Conservation (phyloP, 2,113 vertebrate genomes). For the Corythoichthys intestinalis region DNA sequence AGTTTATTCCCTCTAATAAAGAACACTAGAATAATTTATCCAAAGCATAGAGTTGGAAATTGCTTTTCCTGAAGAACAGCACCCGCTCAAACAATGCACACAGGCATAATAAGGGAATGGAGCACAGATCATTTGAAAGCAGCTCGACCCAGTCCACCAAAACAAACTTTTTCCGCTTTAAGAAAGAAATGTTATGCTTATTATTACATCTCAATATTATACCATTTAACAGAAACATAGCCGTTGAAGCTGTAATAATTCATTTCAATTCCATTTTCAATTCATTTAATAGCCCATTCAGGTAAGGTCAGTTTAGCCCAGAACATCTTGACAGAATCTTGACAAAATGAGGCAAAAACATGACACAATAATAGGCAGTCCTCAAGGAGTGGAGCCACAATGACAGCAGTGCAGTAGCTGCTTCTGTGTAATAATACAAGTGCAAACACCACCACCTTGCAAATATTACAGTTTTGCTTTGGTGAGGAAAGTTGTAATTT, state of each 20-base stretch:
- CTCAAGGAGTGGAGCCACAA: conserved; percentile 33
- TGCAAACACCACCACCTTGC: conserved; percentile 20
- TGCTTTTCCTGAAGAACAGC: too few species aligned
- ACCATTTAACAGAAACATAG: conserved; percentile 4
- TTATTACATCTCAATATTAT: conserved; percentile 15
- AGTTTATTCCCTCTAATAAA: too few species aligned
- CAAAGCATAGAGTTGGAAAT: too few species aligned
- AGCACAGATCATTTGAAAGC: not conserved
- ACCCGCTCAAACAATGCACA: not conserved
- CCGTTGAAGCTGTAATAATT: conserved; percentile 15
- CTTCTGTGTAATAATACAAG: conserved; percentile 46
- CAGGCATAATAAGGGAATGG: not conserved
- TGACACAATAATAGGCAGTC: conserved; percentile 9
- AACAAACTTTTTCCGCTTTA: conserved; percentile 10
- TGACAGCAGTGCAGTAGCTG: conserved; percentile 28
- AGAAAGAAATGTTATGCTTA: conserved; percentile 11
- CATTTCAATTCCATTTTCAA: too few species aligned
- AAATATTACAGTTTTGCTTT: conserved; percentile 19
- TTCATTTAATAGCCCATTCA: too few species aligned
- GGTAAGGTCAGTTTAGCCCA: too few species aligned
- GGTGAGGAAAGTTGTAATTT: not conserved
- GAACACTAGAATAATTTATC: too few species aligned
- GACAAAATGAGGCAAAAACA: not conserved
- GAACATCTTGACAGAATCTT: not conserved
- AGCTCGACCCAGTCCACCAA: conserved; percentile 4